These are phyloP conservation scores for Drosophila mayaguana DNA, from an alignment of 2,888 invertebrate genomes.

Conservation along the genomic window DNA sequence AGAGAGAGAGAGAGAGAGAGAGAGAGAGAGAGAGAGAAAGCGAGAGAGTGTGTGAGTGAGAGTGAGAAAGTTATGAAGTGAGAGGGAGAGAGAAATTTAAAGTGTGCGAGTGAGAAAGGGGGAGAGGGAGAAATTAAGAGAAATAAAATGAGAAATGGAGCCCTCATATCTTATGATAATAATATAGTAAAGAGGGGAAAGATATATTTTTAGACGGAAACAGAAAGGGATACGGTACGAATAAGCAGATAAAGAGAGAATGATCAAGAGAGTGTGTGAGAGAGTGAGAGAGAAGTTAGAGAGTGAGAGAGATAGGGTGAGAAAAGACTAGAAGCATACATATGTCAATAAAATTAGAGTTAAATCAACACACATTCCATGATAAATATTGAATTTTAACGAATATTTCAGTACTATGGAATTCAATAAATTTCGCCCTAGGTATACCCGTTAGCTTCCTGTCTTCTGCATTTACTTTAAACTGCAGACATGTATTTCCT, in stretches of 20 bases:
- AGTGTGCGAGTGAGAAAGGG: too few species aligned
- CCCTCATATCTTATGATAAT: too few species aligned
- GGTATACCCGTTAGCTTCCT: neutral
- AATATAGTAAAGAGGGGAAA: neutral
- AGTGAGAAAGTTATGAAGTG: too few species aligned
- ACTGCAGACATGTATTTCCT: neutral
- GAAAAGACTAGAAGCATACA: too few species aligned
- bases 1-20: neutral
- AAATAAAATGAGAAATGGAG: too few species aligned
- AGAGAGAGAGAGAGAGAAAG: neutral
- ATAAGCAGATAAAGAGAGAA: neutral
- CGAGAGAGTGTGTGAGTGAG: too few species aligned
- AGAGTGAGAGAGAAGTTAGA: too few species aligned
- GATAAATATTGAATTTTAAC: too few species aligned
- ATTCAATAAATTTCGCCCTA: neutral
- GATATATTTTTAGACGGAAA: neutral
- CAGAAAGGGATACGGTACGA: neutral
- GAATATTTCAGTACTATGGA: neutral
- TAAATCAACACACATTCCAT: neutral
- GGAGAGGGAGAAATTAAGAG: too few species aligned
- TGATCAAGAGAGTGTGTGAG: neutral
- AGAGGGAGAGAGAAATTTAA: too few species aligned
- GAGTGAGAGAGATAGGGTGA: too few species aligned
- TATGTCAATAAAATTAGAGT: neutral
- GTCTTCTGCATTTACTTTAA: neutral